Evolutionary conservation across 2,888 invertebrate species (phyloP).

Genomic region (Caenorhabditis sp.): DNA sequence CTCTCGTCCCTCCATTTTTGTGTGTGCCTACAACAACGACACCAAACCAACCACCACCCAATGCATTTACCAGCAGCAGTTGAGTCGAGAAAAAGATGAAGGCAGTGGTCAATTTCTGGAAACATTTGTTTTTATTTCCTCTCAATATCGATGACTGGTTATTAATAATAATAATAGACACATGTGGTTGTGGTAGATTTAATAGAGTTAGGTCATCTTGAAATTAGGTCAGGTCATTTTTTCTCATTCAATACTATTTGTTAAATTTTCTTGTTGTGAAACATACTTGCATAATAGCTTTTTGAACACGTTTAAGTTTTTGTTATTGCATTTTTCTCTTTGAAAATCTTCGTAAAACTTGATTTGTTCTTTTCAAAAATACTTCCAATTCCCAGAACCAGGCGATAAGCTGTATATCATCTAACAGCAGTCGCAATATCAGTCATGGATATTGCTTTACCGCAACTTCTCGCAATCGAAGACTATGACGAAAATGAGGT

Average conservation of each 20-base stretch:
- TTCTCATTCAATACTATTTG: neutral
- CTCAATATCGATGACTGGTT: neutral
- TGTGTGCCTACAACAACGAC: neutral
- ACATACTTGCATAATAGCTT: too few relatives aligned
- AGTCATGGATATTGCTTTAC: slow-evolving; percentile 30
- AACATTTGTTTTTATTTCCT: neutral
- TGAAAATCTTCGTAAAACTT: neutral
- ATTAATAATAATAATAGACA: neutral
- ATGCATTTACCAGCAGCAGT: slow-evolving; percentile 1
- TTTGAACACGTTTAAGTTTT: too few relatives aligned
- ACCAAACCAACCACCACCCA: neutral
- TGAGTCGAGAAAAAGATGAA: slow-evolving; percentile 1
- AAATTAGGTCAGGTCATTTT: neutral
- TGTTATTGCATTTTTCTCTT: too few relatives aligned
- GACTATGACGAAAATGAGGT: slow-evolving; percentile 46
- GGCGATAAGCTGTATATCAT: neutral
- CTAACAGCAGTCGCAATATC: slow-evolving; percentile 1
- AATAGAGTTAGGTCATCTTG: neutral
- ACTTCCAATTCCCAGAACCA: neutral
- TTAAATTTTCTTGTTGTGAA: too few relatives aligned
- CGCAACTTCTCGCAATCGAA: slow-evolving; percentile 40
- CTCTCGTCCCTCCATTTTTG: neutral
- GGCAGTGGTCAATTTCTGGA: neutral
- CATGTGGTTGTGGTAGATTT: neutral
- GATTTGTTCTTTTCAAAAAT: neutral